These are phyloP conservation scores for Buteo buteo DNA, from an alignment of 2,113 vertebrate genomes.

Conservation along the genomic window DNA sequence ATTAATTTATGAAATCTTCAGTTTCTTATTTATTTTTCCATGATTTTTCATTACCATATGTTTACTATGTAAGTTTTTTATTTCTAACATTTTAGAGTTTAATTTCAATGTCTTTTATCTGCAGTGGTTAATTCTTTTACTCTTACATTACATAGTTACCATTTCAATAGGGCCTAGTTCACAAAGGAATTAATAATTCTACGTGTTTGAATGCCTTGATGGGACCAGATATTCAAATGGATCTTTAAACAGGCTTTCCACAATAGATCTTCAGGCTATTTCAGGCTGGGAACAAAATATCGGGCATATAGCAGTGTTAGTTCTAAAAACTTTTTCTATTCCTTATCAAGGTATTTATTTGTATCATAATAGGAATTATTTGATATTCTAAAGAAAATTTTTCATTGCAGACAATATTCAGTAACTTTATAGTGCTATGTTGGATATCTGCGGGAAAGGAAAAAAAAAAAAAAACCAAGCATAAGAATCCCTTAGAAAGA, in stretches of 20 bases:
- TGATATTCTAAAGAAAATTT: background rate
- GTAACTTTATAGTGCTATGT: background rate
- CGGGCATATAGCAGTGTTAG: background rate
- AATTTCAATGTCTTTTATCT: background rate
- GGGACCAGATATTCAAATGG: background rate
- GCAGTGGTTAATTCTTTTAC: background rate
- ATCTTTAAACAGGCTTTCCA: background rate
- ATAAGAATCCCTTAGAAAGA: background rate
- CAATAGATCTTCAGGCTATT: background rate
- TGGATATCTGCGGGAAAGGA: background rate
- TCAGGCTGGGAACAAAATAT: background rate
- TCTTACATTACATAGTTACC: background rate
- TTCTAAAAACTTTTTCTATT: background rate
- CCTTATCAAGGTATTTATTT: background rate
- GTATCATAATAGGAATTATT: background rate
- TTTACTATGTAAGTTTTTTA: background rate
- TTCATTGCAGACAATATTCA: background rate
- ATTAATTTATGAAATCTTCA: background rate
- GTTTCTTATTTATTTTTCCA: background rate
- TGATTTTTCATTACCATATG: background rate
- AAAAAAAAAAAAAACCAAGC: background rate
- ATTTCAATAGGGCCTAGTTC: background rate
- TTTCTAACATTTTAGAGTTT: background rate
- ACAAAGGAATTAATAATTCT: background rate
- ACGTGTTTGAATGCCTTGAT: background rate